These are phyloP conservation scores for Pelusios castaneus DNA, from an alignment of 2,113 vertebrate genomes.

Conservation along the genomic window DNA sequence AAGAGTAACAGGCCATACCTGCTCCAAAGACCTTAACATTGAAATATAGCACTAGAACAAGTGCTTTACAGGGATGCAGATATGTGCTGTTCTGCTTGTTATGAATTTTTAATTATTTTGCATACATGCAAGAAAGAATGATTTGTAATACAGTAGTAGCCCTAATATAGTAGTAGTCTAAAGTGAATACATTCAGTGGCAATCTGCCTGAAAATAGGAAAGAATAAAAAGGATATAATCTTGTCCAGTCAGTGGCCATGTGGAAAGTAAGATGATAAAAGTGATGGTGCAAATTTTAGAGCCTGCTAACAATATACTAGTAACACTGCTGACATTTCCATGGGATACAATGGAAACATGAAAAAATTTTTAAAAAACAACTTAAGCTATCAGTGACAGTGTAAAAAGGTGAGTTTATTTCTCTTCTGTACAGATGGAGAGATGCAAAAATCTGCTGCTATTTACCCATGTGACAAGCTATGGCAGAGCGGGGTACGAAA, in stretches of 20 bases:
- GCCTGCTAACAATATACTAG: neutral
- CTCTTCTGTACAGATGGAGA: neutral
- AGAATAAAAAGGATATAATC: neutral
- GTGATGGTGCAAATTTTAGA: neutral
- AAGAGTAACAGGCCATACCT: neutral
- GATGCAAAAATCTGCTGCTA: conserved; percentile 47
- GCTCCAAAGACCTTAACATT: too few species aligned
- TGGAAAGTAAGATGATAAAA: neutral
- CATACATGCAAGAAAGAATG: neutral
- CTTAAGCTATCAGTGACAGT: neutral
- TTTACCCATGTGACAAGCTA: neutral
- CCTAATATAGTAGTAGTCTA: too few species aligned
- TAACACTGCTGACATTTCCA: too few species aligned
- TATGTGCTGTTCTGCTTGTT: neutral
- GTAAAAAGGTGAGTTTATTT: conserved; percentile 23
- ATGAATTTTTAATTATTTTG: neutral
- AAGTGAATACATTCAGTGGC: neutral
- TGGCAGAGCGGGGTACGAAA: neutral
- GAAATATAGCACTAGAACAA: neutral
- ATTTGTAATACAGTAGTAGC: neutral
- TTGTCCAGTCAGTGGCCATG: neutral
- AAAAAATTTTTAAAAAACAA: neutral
- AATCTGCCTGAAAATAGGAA: neutral
- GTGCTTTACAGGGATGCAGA: neutral
- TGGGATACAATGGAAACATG: too few species aligned